Evolutionary conservation across 2,888 invertebrate species (phyloP).

Genomic region (Cabera pusaria): DNA sequence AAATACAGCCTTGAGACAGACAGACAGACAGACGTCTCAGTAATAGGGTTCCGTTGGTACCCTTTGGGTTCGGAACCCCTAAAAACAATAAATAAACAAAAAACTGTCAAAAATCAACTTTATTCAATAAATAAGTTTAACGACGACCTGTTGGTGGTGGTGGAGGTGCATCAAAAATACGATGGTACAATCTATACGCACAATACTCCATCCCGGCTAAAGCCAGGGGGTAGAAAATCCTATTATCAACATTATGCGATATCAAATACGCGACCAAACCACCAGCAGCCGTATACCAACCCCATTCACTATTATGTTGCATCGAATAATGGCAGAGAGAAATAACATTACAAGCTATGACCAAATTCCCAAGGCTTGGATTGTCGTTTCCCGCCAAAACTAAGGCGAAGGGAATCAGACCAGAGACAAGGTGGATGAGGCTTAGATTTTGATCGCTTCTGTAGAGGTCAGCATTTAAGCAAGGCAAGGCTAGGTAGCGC

Average conservation of each 20-base stretch:
- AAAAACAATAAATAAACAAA: no score
- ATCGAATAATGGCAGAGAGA: conserved; percentile 54
- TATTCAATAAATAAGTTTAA: no score
- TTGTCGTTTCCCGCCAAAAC: conserved; percentile 55
- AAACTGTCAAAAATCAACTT: no score
- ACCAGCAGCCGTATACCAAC: conserved; percentile 62
- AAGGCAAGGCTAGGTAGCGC: conserved; percentile 61
- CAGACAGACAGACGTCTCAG: no score
- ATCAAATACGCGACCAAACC: conserved; percentile 57
- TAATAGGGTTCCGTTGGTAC: no score
- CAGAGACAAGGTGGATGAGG: conserved; percentile 56
- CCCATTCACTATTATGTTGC: conserved; percentile 51
- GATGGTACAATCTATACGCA: conserved; percentile 52
- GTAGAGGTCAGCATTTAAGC: conserved; percentile 65
- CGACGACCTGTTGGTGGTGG: no score
- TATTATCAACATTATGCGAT: conserved; percentile 38
- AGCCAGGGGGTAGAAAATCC: conserved; percentile 57
- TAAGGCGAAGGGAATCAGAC: conserved; percentile 60
- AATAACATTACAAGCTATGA: conserved; percentile 58
- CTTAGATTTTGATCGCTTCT: conserved; percentile 43
- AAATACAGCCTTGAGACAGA: no score
- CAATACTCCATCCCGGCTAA: conserved; percentile 63
- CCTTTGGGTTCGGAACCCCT: no score
- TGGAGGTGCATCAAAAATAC: conserved; percentile 3
- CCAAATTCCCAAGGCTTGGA: conserved; percentile 48